These are phyloP conservation scores for Eurytoma californica DNA, from an alignment of 2,888 invertebrate genomes.

Conservation along the genomic window DNA sequence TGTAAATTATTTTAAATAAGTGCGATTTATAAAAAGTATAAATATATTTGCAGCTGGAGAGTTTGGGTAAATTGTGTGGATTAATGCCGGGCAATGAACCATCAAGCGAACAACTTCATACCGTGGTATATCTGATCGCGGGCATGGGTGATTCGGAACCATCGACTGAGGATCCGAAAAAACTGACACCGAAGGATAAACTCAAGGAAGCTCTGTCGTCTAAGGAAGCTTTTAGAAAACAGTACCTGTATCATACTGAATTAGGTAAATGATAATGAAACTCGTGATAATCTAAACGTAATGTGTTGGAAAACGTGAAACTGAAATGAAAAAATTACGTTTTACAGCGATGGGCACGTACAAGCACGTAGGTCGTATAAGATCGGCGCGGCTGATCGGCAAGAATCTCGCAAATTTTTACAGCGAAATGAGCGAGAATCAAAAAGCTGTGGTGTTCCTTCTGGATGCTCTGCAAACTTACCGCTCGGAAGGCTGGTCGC, in stretches of 20 bases:
- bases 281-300: no score
- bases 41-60: constrained; percentile 79
- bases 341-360: constrained; percentile 91
- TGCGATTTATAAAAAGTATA: constrained; percentile 2
- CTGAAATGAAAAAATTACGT: neutral
- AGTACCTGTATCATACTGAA: constrained; percentile 94
- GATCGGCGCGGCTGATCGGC: constrained; percentile 92
- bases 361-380: constrained; percentile 88
- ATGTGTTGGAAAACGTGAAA: neutral
- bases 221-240: constrained; percentile 90
- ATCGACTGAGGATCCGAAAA: constrained; percentile 65
- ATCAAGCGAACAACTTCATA: constrained; percentile 91
- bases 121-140: constrained; percentile 91
- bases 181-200: constrained; percentile 85
- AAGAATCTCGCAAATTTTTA: constrained; percentile 94
- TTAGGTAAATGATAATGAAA: constrained; percentile 70
- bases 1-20: no score
- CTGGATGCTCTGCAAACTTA: constrained; percentile 91
- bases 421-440: constrained; percentile 88
- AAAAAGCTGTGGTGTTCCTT: constrained; percentile 93
- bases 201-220: constrained; percentile 94
- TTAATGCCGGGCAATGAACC: constrained; percentile 89
- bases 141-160: constrained; percentile 89
- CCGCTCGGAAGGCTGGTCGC: constrained; percentile 91
- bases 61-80: constrained; percentile 92